phyloP scores from a whole-genome alignment of 2,888 invertebrate species.

The Thereva nobilitata region DNA sequence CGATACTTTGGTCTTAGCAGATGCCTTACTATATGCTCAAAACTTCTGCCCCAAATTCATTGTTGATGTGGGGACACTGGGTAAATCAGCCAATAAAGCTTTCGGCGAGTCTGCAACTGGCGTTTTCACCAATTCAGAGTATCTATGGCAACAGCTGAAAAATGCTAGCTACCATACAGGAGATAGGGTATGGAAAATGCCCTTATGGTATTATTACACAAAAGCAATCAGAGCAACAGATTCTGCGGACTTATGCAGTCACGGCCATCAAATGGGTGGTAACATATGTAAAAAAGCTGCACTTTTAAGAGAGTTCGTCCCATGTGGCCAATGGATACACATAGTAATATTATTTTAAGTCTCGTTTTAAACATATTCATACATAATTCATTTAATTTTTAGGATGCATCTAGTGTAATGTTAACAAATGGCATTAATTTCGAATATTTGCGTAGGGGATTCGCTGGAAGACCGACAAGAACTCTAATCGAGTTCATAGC shows the following conservation, averaged over 20 bases:
- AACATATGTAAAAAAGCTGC: slow-evolving; percentile 78
- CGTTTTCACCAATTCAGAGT: slow-evolving; percentile 72
- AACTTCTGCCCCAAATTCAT: slow-evolving; percentile 73
- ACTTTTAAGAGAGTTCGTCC: slow-evolving; percentile 72
- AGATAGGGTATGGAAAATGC: slow-evolving; percentile 81
- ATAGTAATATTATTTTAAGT: slow-evolving; percentile 59
- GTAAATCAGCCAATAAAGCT: slow-evolving; percentile 66
- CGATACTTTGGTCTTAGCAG: slow-evolving; percentile 74
- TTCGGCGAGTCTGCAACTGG: slow-evolving; percentile 71
- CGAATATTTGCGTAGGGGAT: slow-evolving; percentile 66
- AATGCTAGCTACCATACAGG: slow-evolving; percentile 73
- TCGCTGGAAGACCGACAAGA: slow-evolving; percentile 78
- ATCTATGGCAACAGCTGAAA: slow-evolving; percentile 69
- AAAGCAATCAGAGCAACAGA: slow-evolving; percentile 62
- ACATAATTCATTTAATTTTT: slow-evolving; percentile 17
- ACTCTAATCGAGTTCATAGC: slow-evolving; percentile 74
- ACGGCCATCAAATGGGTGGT: slow-evolving; percentile 59
- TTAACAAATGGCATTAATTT: slow-evolving; percentile 67
- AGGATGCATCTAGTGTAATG: slow-evolving; percentile 76
- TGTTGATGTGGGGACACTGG: slow-evolving; percentile 77
- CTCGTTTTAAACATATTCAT: neutral
- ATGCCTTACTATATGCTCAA: slow-evolving; percentile 76
- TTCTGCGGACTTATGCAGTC: slow-evolving; percentile 62
- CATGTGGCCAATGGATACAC: slow-evolving; percentile 76
- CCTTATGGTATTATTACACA: slow-evolving; percentile 76